These are phyloP conservation scores for Drosophila melanogaster DNA, from an alignment of 1,140 invertebrate species.

Conservation along the genomic window DNA sequence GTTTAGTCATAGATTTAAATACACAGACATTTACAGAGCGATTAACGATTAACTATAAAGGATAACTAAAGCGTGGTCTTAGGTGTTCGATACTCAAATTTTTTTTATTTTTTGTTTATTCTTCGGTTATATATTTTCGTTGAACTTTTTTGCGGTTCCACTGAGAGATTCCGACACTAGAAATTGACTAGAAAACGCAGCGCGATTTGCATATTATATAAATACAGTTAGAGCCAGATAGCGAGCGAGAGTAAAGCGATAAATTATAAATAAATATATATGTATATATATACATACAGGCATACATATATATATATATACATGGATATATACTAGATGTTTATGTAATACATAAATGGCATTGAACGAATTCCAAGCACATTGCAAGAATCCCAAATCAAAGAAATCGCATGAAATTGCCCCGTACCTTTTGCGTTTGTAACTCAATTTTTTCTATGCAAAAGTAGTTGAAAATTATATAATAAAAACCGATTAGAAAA, in stretches of 20 bases:
- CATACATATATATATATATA: slow-evolving; percentile 35
- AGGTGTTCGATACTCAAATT: slow-evolving; percentile 39
- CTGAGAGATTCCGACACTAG: slow-evolving; percentile 24
- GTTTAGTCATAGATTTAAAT: slow-evolving; percentile 42
- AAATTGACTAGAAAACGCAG: slow-evolving; percentile 60
- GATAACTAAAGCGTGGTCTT: slow-evolving; percentile 48
- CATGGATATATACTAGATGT: slow-evolving; percentile 60
- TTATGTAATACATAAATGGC: slow-evolving; percentile 71
- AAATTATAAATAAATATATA: slow-evolving; percentile 21
- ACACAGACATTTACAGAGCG: slow-evolving; percentile 41
- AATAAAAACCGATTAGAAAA: slow-evolving; percentile 21
- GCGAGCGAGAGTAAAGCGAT: slow-evolving; percentile 24
- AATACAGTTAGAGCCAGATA: slow-evolving; percentile 44
- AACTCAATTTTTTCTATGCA: slow-evolving; percentile 45
- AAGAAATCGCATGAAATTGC: slow-evolving; percentile 24
- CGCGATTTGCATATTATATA: slow-evolving; percentile 65
- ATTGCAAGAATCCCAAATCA: slow-evolving; percentile 39
- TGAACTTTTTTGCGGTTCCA: slow-evolving; percentile 9
- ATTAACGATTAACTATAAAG: slow-evolving; percentile 33
- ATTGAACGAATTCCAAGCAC: slow-evolving; percentile 46
- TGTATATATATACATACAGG: slow-evolving; percentile 42
- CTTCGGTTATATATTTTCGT: background rate
- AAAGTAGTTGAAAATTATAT: slow-evolving; percentile 41
- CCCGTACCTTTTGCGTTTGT: slow-evolving; percentile 12
- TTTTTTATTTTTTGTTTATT: background rate